phyloP scores from a whole-genome alignment of 37 sponge, comb jelly and placozoan species.

The Spongia lamella region DNA sequence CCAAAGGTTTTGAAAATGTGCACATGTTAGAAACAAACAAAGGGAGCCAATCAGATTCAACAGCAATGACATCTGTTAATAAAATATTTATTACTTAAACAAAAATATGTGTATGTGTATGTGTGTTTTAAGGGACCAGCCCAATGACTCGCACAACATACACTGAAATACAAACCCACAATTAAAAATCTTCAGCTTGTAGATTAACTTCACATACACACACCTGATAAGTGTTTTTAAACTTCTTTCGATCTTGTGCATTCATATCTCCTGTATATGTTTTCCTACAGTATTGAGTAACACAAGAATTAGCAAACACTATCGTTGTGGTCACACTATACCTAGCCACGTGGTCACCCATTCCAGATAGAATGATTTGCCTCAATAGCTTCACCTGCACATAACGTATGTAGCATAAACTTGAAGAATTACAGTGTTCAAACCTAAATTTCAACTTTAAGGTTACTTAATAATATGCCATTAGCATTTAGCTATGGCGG shows the following conservation, averaged over 20 bases:
- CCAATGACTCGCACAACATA: slow-evolving; percentile 52
- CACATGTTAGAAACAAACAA: slow-evolving; percentile 63
- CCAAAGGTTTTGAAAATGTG: slow-evolving; percentile 78
- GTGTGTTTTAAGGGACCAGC: too few species aligned
- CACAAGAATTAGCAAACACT: too few species aligned
- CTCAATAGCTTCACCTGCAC: slow-evolving; percentile 49
- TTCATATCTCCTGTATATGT: slow-evolving; percentile 48
- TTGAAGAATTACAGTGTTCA: too few species aligned
- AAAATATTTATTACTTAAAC: background rate
- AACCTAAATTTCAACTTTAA: too few species aligned
- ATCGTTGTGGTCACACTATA: too few species aligned
- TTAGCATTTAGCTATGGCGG: too few species aligned
- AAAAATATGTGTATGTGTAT: slow-evolving; percentile 9
- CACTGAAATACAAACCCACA: too few species aligned
- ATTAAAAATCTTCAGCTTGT: too few species aligned
- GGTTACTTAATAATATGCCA: too few species aligned
- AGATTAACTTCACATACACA: too few species aligned
- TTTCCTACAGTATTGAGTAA: too few species aligned
- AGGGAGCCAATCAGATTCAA: slow-evolving; percentile 84
- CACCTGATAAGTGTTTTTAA: slow-evolving; percentile 72
- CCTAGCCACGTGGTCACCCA: slow-evolving; percentile 85
- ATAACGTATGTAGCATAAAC: too few species aligned
- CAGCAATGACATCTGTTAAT: slow-evolving; percentile 69
- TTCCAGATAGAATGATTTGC: slow-evolving; percentile 77
- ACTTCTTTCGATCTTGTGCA: slow-evolving; percentile 57